Evolutionary conservation across 1,140 invertebrate genomes (phyloP).

Genomic region (Cepaea nemoralis): DNA sequence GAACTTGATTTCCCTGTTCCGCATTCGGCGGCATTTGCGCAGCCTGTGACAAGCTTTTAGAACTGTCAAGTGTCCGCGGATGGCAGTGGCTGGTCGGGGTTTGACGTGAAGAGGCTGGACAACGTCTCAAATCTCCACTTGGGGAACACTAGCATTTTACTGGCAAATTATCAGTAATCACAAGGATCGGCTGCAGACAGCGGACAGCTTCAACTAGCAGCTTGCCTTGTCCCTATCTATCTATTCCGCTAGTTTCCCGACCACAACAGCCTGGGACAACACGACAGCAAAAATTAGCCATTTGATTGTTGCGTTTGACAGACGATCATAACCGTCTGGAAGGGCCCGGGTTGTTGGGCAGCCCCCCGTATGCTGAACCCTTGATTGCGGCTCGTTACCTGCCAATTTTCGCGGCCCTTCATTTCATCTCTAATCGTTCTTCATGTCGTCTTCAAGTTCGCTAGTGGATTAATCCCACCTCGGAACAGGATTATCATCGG

Average conservation of each 20-base stretch:
- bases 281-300: conserved; percentile 31
- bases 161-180: conserved; percentile 37
- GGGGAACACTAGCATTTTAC: conserved; percentile 18
- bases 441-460: not conserved
- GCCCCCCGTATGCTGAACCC: not conserved
- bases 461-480: not conserved
- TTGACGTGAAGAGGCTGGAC: not conserved
- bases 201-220: not conserved
- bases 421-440: not conserved
- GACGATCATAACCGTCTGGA: conserved; percentile 29
- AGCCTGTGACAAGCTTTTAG: not conserved
- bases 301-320: conserved; percentile 33
- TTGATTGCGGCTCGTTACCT: conserved; percentile 14
- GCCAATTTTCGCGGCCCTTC: not conserved
- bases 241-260: conserved; percentile 26
- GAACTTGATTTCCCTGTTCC: no score
- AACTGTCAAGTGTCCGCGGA: not conserved
- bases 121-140: not conserved
- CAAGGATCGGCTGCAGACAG: not conserved
- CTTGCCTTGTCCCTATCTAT: conserved; percentile 22
- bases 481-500: not conserved
- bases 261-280: not conserved
- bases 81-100: not conserved
- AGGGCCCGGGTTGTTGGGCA: not conserved
- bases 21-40: no score